Evolutionary conservation across 2,797 vertebrate species (phyloP).

Genomic region (Enteromius mattozi): DNA sequence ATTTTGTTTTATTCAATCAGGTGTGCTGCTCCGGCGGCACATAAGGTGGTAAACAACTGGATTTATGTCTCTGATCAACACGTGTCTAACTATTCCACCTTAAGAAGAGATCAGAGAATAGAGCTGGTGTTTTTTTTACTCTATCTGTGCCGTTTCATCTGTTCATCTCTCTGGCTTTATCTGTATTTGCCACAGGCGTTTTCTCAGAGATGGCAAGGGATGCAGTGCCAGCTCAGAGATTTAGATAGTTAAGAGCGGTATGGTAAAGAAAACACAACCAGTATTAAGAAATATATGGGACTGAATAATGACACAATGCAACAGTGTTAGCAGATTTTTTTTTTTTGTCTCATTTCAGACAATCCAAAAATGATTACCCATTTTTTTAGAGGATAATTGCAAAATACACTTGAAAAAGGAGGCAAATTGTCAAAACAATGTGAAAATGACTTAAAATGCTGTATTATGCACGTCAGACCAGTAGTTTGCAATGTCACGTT

Average conservation of each 20-base stretch:
- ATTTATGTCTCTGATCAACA: background rate
- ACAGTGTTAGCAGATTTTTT: background rate
- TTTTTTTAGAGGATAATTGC: background rate
- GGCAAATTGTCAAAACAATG: no score
- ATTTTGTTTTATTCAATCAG: slow-evolving; percentile 13
- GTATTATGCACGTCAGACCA: no score
- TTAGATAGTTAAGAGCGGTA: background rate
- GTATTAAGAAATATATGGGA: slow-evolving; percentile 8
- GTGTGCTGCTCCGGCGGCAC: background rate
- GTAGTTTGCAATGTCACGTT: no score
- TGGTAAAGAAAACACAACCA: background rate
- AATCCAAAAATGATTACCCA: background rate
- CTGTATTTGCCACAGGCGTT: background rate
- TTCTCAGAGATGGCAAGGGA: slow-evolving; percentile 21
- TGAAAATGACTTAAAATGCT: no score
- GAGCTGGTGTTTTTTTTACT: slow-evolving; percentile 1
- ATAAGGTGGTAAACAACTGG: background rate
- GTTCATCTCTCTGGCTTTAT: slow-evolving; percentile 32
- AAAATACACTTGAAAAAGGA: background rate
- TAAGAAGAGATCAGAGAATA: slow-evolving; percentile 13
- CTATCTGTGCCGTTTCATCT: background rate
- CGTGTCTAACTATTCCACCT: background rate
- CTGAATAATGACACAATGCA: background rate
- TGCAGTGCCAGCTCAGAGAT: background rate
- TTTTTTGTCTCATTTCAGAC: background rate